Evolutionary conservation across 2,888 invertebrate genomes (phyloP), one percentile per base, ranked within the genome.

Genomic region (Stenolophus ochropezus): DNA sequence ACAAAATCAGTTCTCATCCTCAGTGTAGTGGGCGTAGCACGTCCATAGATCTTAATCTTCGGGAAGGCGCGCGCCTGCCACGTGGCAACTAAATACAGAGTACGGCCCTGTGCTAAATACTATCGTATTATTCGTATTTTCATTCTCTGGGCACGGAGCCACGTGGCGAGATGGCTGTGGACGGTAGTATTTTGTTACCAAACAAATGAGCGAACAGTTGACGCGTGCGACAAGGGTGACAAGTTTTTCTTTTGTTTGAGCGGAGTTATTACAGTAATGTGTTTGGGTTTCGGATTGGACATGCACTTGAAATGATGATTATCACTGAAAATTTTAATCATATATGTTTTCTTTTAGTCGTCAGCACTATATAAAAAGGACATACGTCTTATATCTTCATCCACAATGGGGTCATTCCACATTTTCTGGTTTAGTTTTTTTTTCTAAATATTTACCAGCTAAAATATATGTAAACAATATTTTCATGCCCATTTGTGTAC

Each of bases 41-140:
- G 81, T 82, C 75, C 82, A 73, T 73, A 80, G 79, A 81, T 83
- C 56, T 83, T 81, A 83, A 42, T 83, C 83, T 71, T 71, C 76
- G 8, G 71, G 71, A 71, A 4, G 71, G 16, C 71, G 56, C 42
- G 61, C 51, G 83, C 47, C 61, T 16, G 82, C 27, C 84, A 84
- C 84, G 84, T 80, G 84, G n/a, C 78, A 49, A 27, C 83, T 84
- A 84, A 84, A 84, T 84, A 81, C 83, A 69, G 33, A 4, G 33
- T 27, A 18, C 2, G 21, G 23, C 47, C 20, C 49, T 49, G 73
- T 21, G 18, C 83, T 84, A 84, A 84, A 84, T 84, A 79, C 83
- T 80, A 75, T 83, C 81, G 82, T 82, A 83, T 83, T 84, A 83
- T 69, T 69, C 65, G 65, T 18, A 69, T 69, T 73, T 47, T 33